Evolutionary conservation across 2,888 invertebrate genomes (phyloP), one percentile per base, ranked within the genome.

Genomic region (Eupithecia vulgata): DNA sequence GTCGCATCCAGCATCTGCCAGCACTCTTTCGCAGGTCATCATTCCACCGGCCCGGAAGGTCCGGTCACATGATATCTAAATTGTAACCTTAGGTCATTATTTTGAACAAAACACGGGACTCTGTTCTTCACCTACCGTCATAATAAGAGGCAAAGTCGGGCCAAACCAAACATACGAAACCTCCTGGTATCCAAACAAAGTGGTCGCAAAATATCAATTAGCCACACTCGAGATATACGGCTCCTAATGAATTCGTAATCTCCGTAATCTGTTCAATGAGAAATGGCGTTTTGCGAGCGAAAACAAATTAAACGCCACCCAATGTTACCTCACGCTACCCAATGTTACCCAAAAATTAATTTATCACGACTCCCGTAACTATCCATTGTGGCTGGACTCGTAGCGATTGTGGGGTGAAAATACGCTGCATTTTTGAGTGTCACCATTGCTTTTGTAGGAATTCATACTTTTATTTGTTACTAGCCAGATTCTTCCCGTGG

Each of bases 231-330:
- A 91, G 91, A 92, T 92, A 92, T 87, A 85, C 87, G 84, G 84
- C 86, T 91, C 92, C 93, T 92, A 94, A 94, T 94, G 93, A 93
- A 94, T 92, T 93, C 88, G 91, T 93, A 94, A 94, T 93, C 93
- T 93, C 89, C 74, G 89, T 93, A 94, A 94, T 94, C 94, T 93
- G 91, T 91, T 92, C 93, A 91, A 92, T 94, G 93, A 94, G 92
- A 90, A 91, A 94, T 91, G 91, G 92, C 91, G 86, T 90, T 91
- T 91, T 90, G 86, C 86, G 86, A 91, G 86, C 57, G 89, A 89
- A 91, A 93, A 93, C 93, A 92, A 93, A 94, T 94, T 94, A 92
- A 93, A 91, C 89, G 88, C 34, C 8, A 59, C 70, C 75, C 70
- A 75, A 72, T 68, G 72, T 87, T 87, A 84, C 88, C 61, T 34